Percentiles rank a stretch among this genome's conserved stretches.
Evolutionary conservation across 2,888 invertebrate species (phyloP).

Genomic region (Villa cingulata): DNA sequence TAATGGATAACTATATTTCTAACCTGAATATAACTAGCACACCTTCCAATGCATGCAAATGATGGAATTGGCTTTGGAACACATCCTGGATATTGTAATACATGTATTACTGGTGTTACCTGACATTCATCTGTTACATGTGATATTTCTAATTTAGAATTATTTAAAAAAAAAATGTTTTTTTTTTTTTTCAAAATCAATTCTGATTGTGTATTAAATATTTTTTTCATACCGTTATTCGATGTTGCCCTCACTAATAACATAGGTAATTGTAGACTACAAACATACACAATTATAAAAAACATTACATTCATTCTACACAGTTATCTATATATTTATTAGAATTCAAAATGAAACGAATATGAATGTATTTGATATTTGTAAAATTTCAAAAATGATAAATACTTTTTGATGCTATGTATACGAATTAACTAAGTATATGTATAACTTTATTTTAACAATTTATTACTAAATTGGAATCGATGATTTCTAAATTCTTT

Average conservation of each 20-base stretch:
- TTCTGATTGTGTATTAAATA: too few relatives aligned
- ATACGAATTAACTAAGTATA: too few relatives aligned
- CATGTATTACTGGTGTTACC: slow-evolving; percentile 83
- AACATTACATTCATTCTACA: slow-evolving; percentile 4
- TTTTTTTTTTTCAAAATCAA: too few relatives aligned
- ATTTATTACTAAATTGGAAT: not conserved
- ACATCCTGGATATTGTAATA: slow-evolving; percentile 81
- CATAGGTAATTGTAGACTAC: not conserved
- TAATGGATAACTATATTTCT: too few relatives aligned
- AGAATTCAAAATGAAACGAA: too few relatives aligned
- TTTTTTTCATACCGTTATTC: slow-evolving; percentile 2
- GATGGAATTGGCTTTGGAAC: slow-evolving; percentile 87
- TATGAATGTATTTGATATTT: too few relatives aligned
- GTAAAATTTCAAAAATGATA: too few relatives aligned
- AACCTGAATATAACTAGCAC: slow-evolving; percentile 86
- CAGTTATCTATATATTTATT: not conserved
- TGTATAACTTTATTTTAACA: too few relatives aligned
- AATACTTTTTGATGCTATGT: too few relatives aligned
- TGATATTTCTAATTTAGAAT: slow-evolving; percentile 1
- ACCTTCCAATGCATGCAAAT: slow-evolving; percentile 82
- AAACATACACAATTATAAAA: slow-evolving; percentile 1
- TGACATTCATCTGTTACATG: slow-evolving; percentile 59
- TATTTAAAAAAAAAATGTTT: too few relatives aligned
- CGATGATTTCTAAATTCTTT: not conserved
- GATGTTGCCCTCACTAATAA: not conserved